These are phyloP conservation scores for Emydocephalus ijimae DNA, from an alignment of 2,113 vertebrate species.

Conservation along the genomic window DNA sequence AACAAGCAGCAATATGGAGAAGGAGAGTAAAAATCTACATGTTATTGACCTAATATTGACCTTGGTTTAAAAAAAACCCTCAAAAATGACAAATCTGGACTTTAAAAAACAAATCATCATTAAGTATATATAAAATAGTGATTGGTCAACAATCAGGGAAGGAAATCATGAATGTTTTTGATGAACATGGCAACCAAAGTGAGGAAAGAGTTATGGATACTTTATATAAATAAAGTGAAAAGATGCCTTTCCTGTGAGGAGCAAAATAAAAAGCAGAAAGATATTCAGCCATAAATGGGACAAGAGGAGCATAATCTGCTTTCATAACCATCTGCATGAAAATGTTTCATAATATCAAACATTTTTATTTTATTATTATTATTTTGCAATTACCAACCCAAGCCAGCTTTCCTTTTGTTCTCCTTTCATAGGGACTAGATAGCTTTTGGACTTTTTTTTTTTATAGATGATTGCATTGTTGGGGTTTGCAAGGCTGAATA, in stretches of 20 bases:
- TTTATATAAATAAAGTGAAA: background rate
- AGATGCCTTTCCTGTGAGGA: background rate
- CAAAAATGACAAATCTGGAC: background rate
- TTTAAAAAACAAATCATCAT: background rate
- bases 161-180: background rate
- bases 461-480: background rate
- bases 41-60: background rate
- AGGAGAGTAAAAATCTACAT: background rate
- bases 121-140: background rate
- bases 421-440: background rate
- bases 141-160: background rate
- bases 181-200: background rate
- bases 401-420: background rate
- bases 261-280: background rate
- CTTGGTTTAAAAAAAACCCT: background rate
- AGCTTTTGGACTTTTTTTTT: background rate
- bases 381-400: background rate
- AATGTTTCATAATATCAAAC: background rate
- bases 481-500: conserved; percentile 9
- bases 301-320: background rate
- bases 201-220: background rate
- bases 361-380: background rate
- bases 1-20: background rate
- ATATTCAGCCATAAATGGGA: background rate
- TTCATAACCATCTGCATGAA: background rate